Conservation (phyloP, 2,113 vertebrate genomes). For the Rhinolophus ferrumequinum region DNA sequence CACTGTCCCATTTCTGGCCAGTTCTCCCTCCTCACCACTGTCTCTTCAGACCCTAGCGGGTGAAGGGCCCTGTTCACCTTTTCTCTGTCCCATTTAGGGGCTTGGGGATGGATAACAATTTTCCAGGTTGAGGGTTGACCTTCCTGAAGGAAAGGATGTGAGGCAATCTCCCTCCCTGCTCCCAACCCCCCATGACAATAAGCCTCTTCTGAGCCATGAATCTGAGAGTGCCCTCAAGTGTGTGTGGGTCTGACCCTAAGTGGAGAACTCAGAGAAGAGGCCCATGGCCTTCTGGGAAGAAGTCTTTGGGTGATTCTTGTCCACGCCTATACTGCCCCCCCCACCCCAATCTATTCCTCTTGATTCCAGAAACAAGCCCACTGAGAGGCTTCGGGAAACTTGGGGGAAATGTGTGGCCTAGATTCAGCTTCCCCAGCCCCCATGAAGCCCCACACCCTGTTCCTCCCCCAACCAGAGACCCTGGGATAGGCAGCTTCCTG, state of each 20-base stretch:
- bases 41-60: neutral
- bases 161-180: neutral
- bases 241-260: neutral
- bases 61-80: neutral
- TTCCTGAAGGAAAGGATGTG: neutral
- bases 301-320: neutral
- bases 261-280: neutral
- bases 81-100: neutral
- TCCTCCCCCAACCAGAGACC: constrained; percentile 60
- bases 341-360: neutral
- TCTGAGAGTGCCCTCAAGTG: neutral
- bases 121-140: neutral
- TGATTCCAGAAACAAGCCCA: neutral
- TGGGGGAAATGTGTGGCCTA: neutral
- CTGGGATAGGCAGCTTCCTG: constrained; percentile 75
- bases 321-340: neutral
- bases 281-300: constrained; percentile 18
- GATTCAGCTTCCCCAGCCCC: neutral
- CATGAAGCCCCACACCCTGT: neutral
- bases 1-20: constrained; percentile 35
- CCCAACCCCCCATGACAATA: neutral
- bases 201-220: neutral
- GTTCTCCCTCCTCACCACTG: neutral
- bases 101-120: neutral
- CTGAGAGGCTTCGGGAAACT: neutral